Percentiles rank a stretch among this genome's conserved stretches.
phyloP scores from a whole-genome alignment of 2,113 vertebrate genomes.

The Gasterosteus nipponicus region DNA sequence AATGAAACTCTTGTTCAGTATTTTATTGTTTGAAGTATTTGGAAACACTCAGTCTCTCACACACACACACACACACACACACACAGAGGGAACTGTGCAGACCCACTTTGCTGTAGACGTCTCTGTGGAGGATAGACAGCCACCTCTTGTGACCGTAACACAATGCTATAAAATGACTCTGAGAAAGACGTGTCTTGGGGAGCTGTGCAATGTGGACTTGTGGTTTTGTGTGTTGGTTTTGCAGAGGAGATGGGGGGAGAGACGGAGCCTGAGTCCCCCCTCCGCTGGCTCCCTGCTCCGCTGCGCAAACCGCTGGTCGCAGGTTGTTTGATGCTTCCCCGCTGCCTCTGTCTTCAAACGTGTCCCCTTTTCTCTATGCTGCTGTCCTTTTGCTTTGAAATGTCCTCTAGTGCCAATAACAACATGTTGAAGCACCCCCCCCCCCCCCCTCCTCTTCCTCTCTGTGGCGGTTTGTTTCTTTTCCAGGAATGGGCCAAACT shows the following conservation, averaged over 20 bases:
- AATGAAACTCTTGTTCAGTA: too few relatives aligned
- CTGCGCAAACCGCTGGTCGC: conserved; percentile 64
- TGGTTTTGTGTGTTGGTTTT: conserved; percentile 42
- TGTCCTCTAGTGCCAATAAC: neutral
- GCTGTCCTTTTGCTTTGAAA: accelerated
- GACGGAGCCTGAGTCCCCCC: conserved; percentile 59
- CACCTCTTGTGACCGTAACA: neutral
- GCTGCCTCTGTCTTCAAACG: neutral
- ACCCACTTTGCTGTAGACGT: neutral
- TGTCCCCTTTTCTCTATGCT: neutral
- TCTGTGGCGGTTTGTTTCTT: conserved; percentile 14
- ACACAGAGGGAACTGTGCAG: too few relatives aligned
- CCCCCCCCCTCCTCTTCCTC: neutral
- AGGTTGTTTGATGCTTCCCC: conserved; percentile 44
- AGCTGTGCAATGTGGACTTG: neutral
- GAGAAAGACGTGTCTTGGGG: neutral
- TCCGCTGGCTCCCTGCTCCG: conserved; percentile 68
- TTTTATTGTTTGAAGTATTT: too few relatives aligned
- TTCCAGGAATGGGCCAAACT: conserved; percentile 13
- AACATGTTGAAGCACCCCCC: neutral
- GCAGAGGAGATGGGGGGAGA: conserved; percentile 62
- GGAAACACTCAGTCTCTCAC: too few relatives aligned
- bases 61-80: too few relatives aligned
- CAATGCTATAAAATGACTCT: neutral
- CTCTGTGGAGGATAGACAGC: neutral